Evolutionary conservation across 2,888 invertebrate species (phyloP), one percentile per base, ranked within the genome.

Genomic region (Tyria jacobaeae): DNA sequence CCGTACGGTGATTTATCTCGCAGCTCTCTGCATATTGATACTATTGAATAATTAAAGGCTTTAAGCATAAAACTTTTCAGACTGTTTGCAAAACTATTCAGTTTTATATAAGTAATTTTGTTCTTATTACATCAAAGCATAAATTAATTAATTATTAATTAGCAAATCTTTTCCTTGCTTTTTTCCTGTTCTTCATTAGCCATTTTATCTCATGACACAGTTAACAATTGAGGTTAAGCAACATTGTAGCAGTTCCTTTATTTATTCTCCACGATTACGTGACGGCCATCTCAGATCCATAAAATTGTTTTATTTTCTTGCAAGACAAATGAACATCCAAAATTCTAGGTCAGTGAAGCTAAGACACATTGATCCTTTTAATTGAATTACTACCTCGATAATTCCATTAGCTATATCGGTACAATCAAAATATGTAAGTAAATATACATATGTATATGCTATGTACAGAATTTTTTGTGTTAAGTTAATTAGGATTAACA

Each of bases 381-480:
- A 55, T 55, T 44, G 31, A 31, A 55, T 44, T 55, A 41, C 31
- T 31, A 27, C 2, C 27, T 21, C 21, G 34, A 55, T 55, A 55
- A 55, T 44, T 55, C 44, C 31, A 55, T 44, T 55, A 31, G 34
- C 44, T 17, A 55, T 34, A 34, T 55, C 21, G 44, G n/a, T n/a
- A n/a, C 15, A 15, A 54, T 7, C 3, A 27, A 54, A 31, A 27
- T 31, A 31, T 17, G 12, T 27, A 44, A 25, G 2, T 54, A 35
- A 31, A 31, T 7, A 21, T 35, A 51, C 21, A n/a, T 55, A 44
- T 1, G 10, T 41, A 14, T 55, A 9, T 54, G 21, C 31, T 44
- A 21, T 31, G n/a, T 37, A 14, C 2, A 37, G 14, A 7, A 14
- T 1, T 37, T 14, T 37, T 7, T 39, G n/a, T 39, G 14, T 37